phyloP scores from a whole-genome alignment of 1,140 invertebrate genomes.

The Apocrypta bakeri region DNA sequence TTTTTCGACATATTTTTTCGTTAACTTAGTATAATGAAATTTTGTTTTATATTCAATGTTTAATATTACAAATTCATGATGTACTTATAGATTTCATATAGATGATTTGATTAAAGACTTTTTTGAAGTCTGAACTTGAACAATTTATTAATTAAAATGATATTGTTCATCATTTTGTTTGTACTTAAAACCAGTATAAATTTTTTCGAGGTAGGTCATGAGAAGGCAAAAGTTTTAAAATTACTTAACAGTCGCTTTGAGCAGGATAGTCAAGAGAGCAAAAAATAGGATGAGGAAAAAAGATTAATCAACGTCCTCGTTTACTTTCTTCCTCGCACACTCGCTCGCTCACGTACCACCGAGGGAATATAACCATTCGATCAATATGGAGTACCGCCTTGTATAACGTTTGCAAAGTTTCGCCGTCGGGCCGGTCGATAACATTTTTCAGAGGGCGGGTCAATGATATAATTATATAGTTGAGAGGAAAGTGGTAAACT shows the following conservation, averaged over 20 bases:
- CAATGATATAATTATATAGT: background rate
- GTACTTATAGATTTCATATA: no score
- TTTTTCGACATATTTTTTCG: no score
- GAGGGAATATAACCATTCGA: conserved; percentile 42
- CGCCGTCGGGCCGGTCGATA: conserved; percentile 26
- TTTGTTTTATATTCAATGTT: no score
- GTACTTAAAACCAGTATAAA: background rate
- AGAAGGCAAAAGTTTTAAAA: background rate
- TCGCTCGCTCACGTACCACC: background rate
- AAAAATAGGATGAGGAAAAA: conserved; percentile 19
- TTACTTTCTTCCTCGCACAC: conserved; percentile 26
- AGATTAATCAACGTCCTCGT: conserved; percentile 50
- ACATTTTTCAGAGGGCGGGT: conserved; percentile 32
- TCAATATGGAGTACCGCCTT: conserved; percentile 31
- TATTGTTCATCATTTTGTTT: no score
- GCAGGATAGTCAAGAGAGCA: background rate
- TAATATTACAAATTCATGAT: no score
- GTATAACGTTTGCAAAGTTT: conserved; percentile 44
- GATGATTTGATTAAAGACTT: no score
- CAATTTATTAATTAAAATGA: no score
- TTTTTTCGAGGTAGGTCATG: background rate
- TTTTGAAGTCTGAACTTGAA: no score
- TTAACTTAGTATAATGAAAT: no score
- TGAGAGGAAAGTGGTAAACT: background rate
- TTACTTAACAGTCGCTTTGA: conserved; percentile 24